Evolutionary conservation across 2,888 invertebrate genomes (phyloP).

Genomic region (Oscheius sp.): DNA sequence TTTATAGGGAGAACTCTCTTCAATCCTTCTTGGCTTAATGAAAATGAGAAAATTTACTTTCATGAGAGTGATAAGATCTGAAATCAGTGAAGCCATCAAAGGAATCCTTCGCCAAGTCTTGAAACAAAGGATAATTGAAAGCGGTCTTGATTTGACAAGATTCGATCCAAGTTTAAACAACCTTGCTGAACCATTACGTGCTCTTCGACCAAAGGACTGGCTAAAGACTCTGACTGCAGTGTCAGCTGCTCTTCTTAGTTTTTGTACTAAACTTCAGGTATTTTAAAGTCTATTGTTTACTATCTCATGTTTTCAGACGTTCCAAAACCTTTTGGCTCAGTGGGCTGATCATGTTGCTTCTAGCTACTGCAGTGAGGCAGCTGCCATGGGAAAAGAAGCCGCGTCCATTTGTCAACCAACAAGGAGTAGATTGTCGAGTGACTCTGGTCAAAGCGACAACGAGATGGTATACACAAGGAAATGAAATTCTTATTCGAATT

Average conservation of each 20-base stretch:
- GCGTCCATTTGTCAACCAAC: conserved; percentile 26
- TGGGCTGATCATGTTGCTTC: conserved; percentile 39
- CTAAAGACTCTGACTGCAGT: conserved; percentile 78
- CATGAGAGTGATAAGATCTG: conserved; percentile 79
- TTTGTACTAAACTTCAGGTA: conserved; percentile 80
- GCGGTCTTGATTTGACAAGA: conserved; percentile 54
- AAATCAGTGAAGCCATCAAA: conserved; percentile 76
- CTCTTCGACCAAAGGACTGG: conserved; percentile 79
- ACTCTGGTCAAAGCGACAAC: conserved; percentile 7
- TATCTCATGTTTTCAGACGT: conserved; percentile 33
- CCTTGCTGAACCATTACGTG: conserved; percentile 76
- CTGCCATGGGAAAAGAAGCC: conserved; percentile 21
- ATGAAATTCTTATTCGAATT: no score
- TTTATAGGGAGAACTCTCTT: conserved; percentile 83
- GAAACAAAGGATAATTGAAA: conserved; percentile 34
- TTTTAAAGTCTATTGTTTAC: background rate
- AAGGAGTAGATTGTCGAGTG: conserved; percentile 3
- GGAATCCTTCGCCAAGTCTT: conserved; percentile 58
- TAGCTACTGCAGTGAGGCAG: conserved; percentile 22
- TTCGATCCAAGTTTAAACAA: conserved; percentile 57
- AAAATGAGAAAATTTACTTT: conserved; percentile 87
- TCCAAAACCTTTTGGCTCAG: conserved; percentile 48
- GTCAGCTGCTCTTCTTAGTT: conserved; percentile 77
- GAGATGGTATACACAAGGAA: background rate
- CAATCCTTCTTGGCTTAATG: conserved; percentile 88